phyloP scores from a whole-genome alignment of 2,888 invertebrate species.

The Amiota mariae region DNA sequence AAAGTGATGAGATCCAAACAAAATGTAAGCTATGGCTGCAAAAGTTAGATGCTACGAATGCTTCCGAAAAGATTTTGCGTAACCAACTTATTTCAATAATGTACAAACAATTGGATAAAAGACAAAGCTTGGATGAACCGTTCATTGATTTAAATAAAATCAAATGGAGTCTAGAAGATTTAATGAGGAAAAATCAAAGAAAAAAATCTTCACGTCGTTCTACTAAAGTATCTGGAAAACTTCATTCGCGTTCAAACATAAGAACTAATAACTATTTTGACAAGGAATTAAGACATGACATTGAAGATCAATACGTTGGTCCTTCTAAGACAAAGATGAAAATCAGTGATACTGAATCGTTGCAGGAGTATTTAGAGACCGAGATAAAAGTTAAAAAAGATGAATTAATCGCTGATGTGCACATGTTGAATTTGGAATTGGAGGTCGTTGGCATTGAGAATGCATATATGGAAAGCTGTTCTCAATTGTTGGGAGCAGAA shows the following conservation, averaged over 20 bases:
- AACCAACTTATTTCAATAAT: constrained; percentile 19
- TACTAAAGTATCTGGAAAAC: neutral
- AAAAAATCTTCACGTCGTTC: too few species aligned
- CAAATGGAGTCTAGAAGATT: constrained; percentile 8
- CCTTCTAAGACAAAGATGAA: too few species aligned
- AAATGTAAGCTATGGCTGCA: constrained; percentile 32
- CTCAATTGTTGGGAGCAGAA: constrained; percentile 6
- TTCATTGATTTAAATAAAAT: constrained; percentile 9
- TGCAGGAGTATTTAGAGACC: neutral
- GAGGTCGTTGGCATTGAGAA: constrained; percentile 43
- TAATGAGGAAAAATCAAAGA: neutral
- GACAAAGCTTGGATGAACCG: neutral
- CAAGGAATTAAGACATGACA: too few species aligned
- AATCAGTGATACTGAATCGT: neutral
- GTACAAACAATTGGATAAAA: constrained; percentile 12
- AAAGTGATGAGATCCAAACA: neutral
- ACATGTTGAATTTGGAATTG: constrained; percentile 38
- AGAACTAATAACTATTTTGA: too few species aligned
- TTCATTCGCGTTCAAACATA: neutral
- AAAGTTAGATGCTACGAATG: neutral
- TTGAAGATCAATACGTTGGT: too few species aligned
- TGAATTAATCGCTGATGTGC: constrained; percentile 35
- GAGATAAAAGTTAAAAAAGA: constrained; percentile 28
- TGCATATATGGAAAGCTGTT: constrained; percentile 20
- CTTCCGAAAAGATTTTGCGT: constrained; percentile 16